Evolutionary conservation across 2,888 invertebrate genomes (phyloP).

Genomic region (Apoderus coryli): DNA sequence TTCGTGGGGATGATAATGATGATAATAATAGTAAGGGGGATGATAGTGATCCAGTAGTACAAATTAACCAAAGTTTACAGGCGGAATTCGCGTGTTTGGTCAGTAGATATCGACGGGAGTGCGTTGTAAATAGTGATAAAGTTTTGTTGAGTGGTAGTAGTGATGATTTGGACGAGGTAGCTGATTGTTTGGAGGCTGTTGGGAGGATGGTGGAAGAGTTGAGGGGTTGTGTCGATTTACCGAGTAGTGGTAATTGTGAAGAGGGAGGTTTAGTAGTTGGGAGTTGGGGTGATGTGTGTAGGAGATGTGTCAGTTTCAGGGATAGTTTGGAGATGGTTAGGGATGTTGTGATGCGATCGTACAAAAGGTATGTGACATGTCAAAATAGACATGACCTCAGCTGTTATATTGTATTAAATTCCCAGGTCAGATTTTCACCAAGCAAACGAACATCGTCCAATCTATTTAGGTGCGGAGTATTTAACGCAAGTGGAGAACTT

Average conservation of each 20-base stretch:
- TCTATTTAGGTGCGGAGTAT: constrained; percentile 49
- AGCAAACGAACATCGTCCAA: constrained; percentile 24
- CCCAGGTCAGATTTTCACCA: too few relatives aligned
- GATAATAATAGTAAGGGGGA: constrained; percentile 22
- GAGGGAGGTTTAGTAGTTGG: constrained; percentile 21
- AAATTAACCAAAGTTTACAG: constrained; percentile 40
- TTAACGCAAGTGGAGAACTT: constrained; percentile 69
- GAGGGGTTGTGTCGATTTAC: constrained; percentile 20
- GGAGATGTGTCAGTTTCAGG: constrained; percentile 41
- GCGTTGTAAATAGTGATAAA: too few relatives aligned
- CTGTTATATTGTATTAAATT: too few relatives aligned
- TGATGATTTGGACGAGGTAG: constrained; percentile 22
- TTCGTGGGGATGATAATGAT: constrained; percentile 15
- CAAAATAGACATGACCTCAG: too few relatives aligned
- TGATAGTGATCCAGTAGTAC: constrained; percentile 26
- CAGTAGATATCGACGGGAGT: constrained; percentile 40
- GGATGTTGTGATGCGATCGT: constrained; percentile 17
- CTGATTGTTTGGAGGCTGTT: constrained; percentile 22
- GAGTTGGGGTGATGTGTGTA: constrained; percentile 39
- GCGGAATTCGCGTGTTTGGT: constrained; percentile 54
- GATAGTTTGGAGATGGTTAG: constrained; percentile 37
- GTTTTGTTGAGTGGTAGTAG: constrained; percentile 28
- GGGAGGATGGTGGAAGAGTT: constrained; percentile 21
- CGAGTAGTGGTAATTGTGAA: constrained; percentile 17
- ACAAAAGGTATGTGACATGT: too few relatives aligned